Evolutionary conservation across 2,888 invertebrate genomes (phyloP), one percentile per base, ranked within the genome.

Genomic region (Acholoe squamosa): DNA sequence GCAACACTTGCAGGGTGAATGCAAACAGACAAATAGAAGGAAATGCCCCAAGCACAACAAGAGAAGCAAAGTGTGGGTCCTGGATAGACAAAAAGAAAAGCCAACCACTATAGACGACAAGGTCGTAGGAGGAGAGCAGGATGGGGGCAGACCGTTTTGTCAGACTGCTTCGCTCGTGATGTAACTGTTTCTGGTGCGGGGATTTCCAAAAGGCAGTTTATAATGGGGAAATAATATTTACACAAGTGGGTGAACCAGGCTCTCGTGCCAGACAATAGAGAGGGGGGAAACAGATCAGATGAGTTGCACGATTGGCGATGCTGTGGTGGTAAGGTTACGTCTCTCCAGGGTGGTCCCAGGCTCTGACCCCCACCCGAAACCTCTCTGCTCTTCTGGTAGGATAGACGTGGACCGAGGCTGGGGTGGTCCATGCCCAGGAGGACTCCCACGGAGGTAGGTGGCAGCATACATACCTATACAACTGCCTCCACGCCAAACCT

Each of bases 201-300:
- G 28, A 22, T 71, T 84, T 51, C 25, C 28, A 43, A 84, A 84
- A 84, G 84, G 16, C 43, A 34, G 84, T 84, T 84, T 84, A 84
- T 84, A 51, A 25, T 22, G 33, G 51, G 84, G 84, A 51, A 84
- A 84, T 84, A 84, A 84, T 84, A 84, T 84, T 84, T 84, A 84
- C 33, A 84, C 84, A 84, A 84, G 84, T 84, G 84, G 43, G 43
- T 34, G 25, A n/a, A 34, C 43, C 84, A 1, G 84, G 16, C 22
- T 10, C 43, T 22, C 28, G n/a, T 19, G 33, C 34, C 43, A 84
- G 84, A 84, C 84, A 84, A 84, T 84, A 84, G 84, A 84, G 28
- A 84, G 31, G 25, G n/a, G 28, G 28, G 71, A 71, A 71, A 71
- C 71, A 71, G 71, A 71, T 71, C n/a, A 71, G 71, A 71, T 71